phyloP scores from a whole-genome alignment of 2,888 invertebrate genomes.

The Dione vanillae region DNA sequence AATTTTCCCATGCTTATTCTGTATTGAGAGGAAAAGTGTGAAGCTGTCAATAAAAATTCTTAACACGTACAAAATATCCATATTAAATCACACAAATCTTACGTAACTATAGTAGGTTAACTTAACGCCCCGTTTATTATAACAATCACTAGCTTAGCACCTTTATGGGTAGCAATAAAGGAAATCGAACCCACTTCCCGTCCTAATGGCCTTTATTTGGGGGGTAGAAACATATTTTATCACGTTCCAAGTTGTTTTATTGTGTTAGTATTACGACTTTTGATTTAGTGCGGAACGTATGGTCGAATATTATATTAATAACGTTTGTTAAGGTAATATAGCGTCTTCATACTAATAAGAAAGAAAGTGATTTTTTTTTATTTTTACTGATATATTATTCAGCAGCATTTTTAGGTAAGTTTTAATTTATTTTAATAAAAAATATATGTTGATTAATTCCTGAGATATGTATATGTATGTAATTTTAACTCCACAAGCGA shows the following conservation, averaged over 20 bases:
- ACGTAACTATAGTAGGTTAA: conserved; percentile 20
- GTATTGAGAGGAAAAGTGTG: not conserved
- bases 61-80: not conserved
- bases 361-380: too few species aligned
- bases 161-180: conserved; percentile 58
- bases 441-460: too few species aligned
- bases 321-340: not conserved
- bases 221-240: conserved; percentile 48
- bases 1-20: not conserved
- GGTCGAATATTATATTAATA: conserved; percentile 22
- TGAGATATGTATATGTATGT: too few species aligned
- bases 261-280: conserved; percentile 39
- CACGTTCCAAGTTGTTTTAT: conserved; percentile 47
- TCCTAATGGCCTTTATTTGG: conserved; percentile 55
- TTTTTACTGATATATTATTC: too few species aligned
- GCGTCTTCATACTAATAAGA: not conserved
- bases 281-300: conserved; percentile 35
- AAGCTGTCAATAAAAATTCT: not conserved
- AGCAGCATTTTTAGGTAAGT: too few species aligned
- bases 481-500: too few species aligned
- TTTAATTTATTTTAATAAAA: too few species aligned
- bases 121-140: conserved; percentile 46
- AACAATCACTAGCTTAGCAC: conserved; percentile 51
- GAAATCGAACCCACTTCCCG: conserved; percentile 66
- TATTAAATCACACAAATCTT: conserved; percentile 4